phyloP scores from a whole-genome alignment of 1,140 invertebrate genomes.

The Drosophila yakuba region DNA sequence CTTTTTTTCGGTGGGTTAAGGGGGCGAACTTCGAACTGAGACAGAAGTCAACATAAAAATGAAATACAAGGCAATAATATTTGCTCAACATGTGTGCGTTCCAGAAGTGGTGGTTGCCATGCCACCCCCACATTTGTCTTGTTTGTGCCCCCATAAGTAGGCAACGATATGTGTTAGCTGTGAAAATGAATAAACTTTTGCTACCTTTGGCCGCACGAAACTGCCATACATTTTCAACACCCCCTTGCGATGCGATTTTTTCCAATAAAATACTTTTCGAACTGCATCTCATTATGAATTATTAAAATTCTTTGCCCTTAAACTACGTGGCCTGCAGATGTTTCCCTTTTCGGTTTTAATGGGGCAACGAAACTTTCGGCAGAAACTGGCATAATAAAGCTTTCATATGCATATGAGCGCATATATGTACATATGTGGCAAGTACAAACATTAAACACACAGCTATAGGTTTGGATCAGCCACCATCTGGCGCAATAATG shows the following conservation, averaged over 20 bases:
- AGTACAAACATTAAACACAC: constrained; percentile 30
- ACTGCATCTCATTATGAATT: constrained; percentile 63
- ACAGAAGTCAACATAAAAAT: constrained; percentile 79
- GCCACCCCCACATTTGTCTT: constrained; percentile 15
- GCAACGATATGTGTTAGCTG: constrained; percentile 44
- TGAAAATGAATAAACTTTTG: constrained; percentile 37
- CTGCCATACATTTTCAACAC: constrained; percentile 11
- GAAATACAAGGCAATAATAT: constrained; percentile 78
- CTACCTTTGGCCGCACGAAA: constrained; percentile 4
- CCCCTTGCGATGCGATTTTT: constrained; percentile 1
- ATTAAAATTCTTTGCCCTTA: constrained; percentile 48
- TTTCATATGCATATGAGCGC: constrained; percentile 33
- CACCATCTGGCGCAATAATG: constrained; percentile 43
- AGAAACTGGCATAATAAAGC: constrained; percentile 64
- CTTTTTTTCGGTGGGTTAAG: constrained; percentile 39
- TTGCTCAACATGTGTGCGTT: constrained; percentile 65
- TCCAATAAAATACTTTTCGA: constrained; percentile 46
- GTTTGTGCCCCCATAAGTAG: constrained; percentile 59
- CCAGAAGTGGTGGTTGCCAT: neutral
- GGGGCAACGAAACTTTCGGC: constrained; percentile 51
- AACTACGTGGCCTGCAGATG: constrained; percentile 44
- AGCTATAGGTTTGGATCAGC: constrained; percentile 26
- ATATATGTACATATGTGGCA: neutral
- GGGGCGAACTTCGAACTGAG: constrained; percentile 29
- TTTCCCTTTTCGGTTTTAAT: constrained; percentile 33